Evolutionary conservation across 2,113 vertebrate species (phyloP), one percentile per base, ranked within the genome.

Genomic region (Polypterus senegalus): DNA sequence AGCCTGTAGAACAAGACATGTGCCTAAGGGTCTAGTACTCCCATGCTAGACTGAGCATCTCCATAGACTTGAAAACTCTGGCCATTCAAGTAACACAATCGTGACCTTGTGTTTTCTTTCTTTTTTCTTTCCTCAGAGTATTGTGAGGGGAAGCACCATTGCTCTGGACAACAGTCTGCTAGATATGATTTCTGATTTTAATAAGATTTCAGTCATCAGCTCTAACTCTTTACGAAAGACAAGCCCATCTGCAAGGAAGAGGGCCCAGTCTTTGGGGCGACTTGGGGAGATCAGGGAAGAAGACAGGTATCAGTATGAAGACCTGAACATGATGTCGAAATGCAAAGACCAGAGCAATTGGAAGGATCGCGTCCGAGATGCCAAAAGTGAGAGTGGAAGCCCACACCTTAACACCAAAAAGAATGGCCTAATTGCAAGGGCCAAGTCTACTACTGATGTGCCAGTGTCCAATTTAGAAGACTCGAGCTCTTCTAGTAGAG

Each of bases 131-230:
- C 27, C 66, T 3, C 84, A 98, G 96, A 97, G 92, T 0, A 93
- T 98, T 63, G 94, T 98, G 59, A 86, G 96, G 10, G 94, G 94
- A 76, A 98, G 89, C 77, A 90, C 91, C 0, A 80, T 91, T 52
- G 91, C 91, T 64, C 83, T 85, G 2, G 94, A 96, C 6, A 92
- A 92, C 67, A 95, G 97, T 68, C 97, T 98, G 73, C 83, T 91
- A 0, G 94, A 91, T 68, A 80, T 97, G 77, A 88, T 98, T 76
- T 91, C 82, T 0, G 94, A 98, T 60, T 93, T 98, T 84, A 93
- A 88, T 82, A 94, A 94, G 48, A 81, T 98, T 61, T 97, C 96
- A 0, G 91, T 92, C 77, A 97, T 88, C 82, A 97, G 96, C 57
- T 98, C 94, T 1, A 98, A 98, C 73, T 98, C 96, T 44, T 69